Percentiles rank a stretch among this genome's conserved stretches.
Evolutionary conservation across 2,113 vertebrate genomes (phyloP).

Genomic region (Poeciliopsis turrubarensis): DNA sequence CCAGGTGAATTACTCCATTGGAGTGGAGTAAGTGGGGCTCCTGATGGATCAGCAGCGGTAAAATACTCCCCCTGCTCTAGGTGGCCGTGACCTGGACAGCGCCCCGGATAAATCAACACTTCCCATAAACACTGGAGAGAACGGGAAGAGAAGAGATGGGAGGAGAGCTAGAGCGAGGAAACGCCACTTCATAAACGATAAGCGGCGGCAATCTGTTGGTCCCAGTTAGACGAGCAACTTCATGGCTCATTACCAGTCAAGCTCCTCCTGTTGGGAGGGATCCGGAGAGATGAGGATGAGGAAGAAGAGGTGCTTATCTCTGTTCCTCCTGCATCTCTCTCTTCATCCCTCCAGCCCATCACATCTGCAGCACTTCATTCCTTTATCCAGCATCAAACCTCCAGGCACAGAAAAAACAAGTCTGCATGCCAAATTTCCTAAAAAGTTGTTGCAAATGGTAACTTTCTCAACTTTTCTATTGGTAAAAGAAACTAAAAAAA

Average conservation of each 20-base stretch:
- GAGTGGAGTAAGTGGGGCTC: slow-evolving; percentile 56
- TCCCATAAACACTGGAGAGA: slow-evolving; percentile 57
- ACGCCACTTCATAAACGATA: slow-evolving; percentile 68
- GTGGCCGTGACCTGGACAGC: slow-evolving; percentile 70
- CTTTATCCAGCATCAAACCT: slow-evolving; percentile 44
- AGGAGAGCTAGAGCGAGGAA: slow-evolving; percentile 21
- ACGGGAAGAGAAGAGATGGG: slow-evolving; percentile 12
- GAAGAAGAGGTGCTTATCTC: slow-evolving; percentile 40
- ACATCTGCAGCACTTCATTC: slow-evolving; percentile 60
- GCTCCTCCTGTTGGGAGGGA: slow-evolving; percentile 68
- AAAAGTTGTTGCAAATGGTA: slow-evolving; percentile 28
- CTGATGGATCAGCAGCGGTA: slow-evolving; percentile 67
- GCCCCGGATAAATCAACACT: slow-evolving; percentile 70
- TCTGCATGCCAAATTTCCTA: slow-evolving; percentile 37
- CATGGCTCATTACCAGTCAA: slow-evolving; percentile 77
- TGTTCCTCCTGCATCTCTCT: slow-evolving; percentile 30
- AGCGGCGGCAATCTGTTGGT: slow-evolving; percentile 76
- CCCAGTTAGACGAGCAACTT: slow-evolving; percentile 68
- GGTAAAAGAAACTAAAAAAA: slow-evolving; percentile 1
- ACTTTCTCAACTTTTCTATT: slow-evolving; percentile 21
- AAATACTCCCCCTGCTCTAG: slow-evolving; percentile 61
- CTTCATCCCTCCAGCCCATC: slow-evolving; percentile 56
- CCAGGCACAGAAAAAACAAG: slow-evolving; percentile 50
- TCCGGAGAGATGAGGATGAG: slow-evolving; percentile 46
- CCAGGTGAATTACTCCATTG: slow-evolving; percentile 59